A percentile compares a stretch with the other conserved stretches of the same genome.
Evolutionary conservation across 2,797 vertebrate genomes (phyloP).

Genomic region (Ctenopoma multispine): DNA sequence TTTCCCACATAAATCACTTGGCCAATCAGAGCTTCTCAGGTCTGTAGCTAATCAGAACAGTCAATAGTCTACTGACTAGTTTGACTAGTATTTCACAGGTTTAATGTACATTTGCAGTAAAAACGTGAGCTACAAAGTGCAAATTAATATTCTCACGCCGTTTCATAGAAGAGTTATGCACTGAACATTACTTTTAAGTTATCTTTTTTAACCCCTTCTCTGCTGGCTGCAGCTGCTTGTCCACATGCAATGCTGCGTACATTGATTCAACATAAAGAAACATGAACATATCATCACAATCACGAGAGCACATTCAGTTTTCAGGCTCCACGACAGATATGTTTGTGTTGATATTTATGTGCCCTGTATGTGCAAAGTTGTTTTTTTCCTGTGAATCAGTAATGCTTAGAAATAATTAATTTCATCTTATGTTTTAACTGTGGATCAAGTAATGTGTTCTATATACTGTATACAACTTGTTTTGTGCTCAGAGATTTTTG

Average conservation of each 20-base stretch:
- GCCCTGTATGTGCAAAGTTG: background rate
- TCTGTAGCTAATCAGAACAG: slow-evolving; percentile 23
- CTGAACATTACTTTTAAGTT: background rate
- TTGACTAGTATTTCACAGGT: too few relatives aligned
- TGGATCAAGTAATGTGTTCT: too few relatives aligned
- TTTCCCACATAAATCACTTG: slow-evolving; percentile 11
- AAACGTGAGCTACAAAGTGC: background rate
- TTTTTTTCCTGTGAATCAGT: background rate
- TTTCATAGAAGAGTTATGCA: background rate
- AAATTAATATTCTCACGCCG: background rate
- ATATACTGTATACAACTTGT: too few relatives aligned
- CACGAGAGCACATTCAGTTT: background rate
- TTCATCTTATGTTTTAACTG: background rate
- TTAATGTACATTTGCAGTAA: background rate
- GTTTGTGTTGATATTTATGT: background rate
- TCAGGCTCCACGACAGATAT: background rate
- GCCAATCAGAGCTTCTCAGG: slow-evolving; percentile 4
- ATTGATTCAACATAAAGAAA: background rate
- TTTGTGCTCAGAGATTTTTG: background rate
- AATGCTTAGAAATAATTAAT: background rate
- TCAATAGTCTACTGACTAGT: slow-evolving; percentile 22
- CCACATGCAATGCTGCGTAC: background rate
- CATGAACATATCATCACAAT: background rate
- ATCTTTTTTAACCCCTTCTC: background rate
- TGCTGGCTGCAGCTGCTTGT: background rate